These are phyloP conservation scores for Leptestheria dahalacensis DNA, from an alignment of 1,140 invertebrate species.

Conservation along the genomic window DNA sequence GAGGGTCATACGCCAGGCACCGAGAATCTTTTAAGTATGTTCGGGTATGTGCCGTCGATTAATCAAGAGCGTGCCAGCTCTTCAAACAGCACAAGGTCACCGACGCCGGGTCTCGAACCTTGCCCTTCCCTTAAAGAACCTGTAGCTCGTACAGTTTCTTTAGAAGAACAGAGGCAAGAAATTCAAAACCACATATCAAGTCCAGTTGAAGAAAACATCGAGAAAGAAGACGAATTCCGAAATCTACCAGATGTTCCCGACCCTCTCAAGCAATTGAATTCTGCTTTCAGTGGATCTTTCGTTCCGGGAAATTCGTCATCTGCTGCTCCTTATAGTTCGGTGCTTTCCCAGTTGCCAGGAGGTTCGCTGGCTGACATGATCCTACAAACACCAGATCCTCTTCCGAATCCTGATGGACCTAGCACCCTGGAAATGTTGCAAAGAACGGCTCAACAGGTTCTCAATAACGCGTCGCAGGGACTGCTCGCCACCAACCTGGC, in stretches of 20 bases:
- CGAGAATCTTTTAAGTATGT: neutral
- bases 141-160: too few relatives aligned
- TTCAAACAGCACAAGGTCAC: neutral
- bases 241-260: too few relatives aligned
- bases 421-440: constrained; percentile 84
- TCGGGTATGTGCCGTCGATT: neutral
- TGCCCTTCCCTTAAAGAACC: neutral
- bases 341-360: constrained; percentile 21
- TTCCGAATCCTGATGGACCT: constrained; percentile 56
- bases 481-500: constrained; percentile 64
- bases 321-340: neutral
- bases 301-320: neutral
- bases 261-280: neutral
- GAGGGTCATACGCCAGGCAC: neutral
- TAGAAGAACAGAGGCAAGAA: too few relatives aligned
- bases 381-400: constrained; percentile 67
- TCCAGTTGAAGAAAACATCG: too few relatives aligned
- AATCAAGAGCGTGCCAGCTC: neutral
- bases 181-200: too few relatives aligned
- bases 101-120: neutral
- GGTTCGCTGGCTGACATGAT: constrained; percentile 56
- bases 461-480: constrained; percentile 80
- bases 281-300: neutral
- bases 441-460: constrained; percentile 62
- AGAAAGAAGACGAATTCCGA: too few relatives aligned